phyloP scores from a whole-genome alignment of 2,797 vertebrate species.

The Serranus cabrilla region DNA sequence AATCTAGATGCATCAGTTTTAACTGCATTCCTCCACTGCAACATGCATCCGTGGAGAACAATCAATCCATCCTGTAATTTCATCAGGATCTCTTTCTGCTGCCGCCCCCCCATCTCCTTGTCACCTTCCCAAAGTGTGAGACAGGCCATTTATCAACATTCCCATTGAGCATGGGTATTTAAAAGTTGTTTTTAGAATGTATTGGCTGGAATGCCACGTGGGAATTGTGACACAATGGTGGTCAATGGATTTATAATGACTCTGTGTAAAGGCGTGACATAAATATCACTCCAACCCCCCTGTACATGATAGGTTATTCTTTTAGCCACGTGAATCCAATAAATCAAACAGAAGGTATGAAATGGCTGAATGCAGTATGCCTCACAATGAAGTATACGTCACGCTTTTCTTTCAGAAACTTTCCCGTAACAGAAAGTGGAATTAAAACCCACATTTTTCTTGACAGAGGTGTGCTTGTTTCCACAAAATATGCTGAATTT shows the following conservation, averaged over 20 bases:
- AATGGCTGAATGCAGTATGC: slow-evolving; percentile 12
- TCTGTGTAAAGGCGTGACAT: slow-evolving; percentile 57
- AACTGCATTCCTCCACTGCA: slow-evolving; percentile 69
- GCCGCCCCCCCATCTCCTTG: neutral
- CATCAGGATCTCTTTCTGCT: slow-evolving; percentile 72
- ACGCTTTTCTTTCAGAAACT: neutral
- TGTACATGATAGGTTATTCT: slow-evolving; percentile 41
- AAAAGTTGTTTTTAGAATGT: slow-evolving; percentile 73
- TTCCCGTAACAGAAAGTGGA: neutral
- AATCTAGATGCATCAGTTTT: slow-evolving; percentile 86
- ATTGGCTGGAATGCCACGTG: slow-evolving; percentile 57
- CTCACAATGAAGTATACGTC: neutral
- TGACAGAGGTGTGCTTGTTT: neutral
- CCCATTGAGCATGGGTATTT: slow-evolving; percentile 71
- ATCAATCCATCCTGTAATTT: slow-evolving; percentile 85
- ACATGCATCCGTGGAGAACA: slow-evolving; percentile 76
- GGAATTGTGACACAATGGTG: slow-evolving; percentile 43
- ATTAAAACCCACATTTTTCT: slow-evolving; percentile 9
- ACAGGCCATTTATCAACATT: slow-evolving; percentile 79
- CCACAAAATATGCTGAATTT: slow-evolving; percentile 75
- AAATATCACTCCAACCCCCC: slow-evolving; percentile 66
- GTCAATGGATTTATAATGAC: slow-evolving; percentile 78
- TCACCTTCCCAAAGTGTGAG: slow-evolving; percentile 48
- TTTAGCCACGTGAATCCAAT: slow-evolving; percentile 33
- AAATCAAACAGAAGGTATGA: slow-evolving; percentile 37